A percentile compares a stretch with the other conserved stretches of the same genome.
These are phyloP conservation scores for Phrynocephalus vlangalii DNA, from an alignment of 2,797 vertebrate genomes.

Conservation along the genomic window DNA sequence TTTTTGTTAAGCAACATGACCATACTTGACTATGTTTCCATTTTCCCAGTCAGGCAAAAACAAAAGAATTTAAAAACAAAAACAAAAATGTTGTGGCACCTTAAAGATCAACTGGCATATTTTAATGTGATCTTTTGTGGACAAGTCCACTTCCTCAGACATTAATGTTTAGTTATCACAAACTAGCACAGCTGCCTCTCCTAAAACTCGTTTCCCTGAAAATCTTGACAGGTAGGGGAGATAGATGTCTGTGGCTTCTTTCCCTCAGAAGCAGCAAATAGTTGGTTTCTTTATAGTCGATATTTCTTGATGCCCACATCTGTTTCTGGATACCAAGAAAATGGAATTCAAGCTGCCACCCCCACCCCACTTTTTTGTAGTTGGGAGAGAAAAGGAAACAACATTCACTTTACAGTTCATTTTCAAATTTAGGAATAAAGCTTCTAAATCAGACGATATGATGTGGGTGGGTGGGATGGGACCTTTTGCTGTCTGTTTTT, in stretches of 20 bases:
- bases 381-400: neutral
- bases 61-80: no score
- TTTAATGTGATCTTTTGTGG: no score
- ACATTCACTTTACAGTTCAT: neutral
- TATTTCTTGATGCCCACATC: neutral
- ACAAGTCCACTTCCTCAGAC: no score
- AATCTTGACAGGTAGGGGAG: neutral
- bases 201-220: neutral
- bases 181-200: neutral
- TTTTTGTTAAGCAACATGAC: neutral
- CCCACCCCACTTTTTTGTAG: neutral
- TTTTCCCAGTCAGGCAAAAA: neutral
- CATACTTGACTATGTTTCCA: neutral
- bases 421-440: conserved; percentile 6
- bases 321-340: neutral
- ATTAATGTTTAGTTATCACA: no score
- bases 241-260: no score
- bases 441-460: neutral
- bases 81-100: no score
- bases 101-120: no score
- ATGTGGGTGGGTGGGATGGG: neutral
- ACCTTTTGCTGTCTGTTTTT: neutral
- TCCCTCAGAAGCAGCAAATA: no score
- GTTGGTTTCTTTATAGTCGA: no score
- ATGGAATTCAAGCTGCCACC: neutral